Evolutionary conservation across 2,797 vertebrate genomes (phyloP).

Genomic region (Anniella stebbinsi): DNA sequence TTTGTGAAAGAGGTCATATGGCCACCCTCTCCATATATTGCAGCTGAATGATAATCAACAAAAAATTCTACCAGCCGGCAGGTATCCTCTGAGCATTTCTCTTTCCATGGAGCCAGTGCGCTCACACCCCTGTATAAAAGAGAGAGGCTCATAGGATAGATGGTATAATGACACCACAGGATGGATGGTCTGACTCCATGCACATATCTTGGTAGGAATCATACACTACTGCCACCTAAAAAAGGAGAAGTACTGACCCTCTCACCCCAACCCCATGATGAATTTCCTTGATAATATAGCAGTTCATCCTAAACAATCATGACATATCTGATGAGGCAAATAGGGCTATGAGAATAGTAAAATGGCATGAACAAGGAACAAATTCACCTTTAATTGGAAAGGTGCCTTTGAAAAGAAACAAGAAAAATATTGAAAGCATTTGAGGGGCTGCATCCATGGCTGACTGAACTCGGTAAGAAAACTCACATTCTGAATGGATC

Average conservation of each 20-base stretch:
- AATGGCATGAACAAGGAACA: too few relatives aligned
- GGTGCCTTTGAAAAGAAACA: background rate
- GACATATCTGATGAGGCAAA: background rate
- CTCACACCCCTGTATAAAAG: background rate
- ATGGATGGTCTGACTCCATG: background rate
- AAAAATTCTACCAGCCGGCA: background rate
- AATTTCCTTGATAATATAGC: background rate
- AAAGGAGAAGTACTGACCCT: too few relatives aligned
- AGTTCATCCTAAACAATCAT: too few relatives aligned
- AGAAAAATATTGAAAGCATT: background rate
- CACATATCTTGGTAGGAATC: background rate
- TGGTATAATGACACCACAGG: background rate
- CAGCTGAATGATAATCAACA: background rate
- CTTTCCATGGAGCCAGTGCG: background rate
- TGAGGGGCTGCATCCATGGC: background rate
- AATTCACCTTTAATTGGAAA: background rate
- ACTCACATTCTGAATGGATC: background rate
- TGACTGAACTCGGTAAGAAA: background rate
- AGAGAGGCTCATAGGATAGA: background rate
- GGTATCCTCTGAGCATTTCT: background rate
- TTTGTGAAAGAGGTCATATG: too few relatives aligned
- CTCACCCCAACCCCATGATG: background rate
- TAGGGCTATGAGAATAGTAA: background rate
- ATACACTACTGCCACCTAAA: background rate
- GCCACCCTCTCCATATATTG: too few relatives aligned